Evolutionary conservation across 2,888 invertebrate species (phyloP).

Genomic region (Luffia ferchaultella): DNA sequence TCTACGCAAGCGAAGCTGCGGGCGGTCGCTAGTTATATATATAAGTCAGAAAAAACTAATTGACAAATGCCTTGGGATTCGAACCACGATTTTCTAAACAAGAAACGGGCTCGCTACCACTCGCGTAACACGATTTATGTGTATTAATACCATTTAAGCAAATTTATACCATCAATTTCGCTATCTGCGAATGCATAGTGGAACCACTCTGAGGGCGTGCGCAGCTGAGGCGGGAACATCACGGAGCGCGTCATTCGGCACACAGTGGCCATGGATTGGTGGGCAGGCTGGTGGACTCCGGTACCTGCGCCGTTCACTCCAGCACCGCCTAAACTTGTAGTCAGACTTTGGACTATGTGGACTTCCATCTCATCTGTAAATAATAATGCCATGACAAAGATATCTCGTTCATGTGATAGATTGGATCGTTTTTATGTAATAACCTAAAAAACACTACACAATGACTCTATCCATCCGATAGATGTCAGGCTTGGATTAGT

Average conservation of each 20-base stretch:
- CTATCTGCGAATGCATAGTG: constrained; percentile 94
- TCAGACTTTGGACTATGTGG: constrained; percentile 89
- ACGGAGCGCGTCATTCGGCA: constrained; percentile 91
- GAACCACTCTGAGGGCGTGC: constrained; percentile 95
- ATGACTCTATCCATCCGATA: too few relatives aligned
- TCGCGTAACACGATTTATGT: too few relatives aligned
- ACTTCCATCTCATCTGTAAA: constrained; percentile 64
- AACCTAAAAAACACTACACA: too few relatives aligned
- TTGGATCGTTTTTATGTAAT: too few relatives aligned
- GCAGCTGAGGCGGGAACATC: constrained; percentile 95
- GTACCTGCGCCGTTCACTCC: constrained; percentile 64
- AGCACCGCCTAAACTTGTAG: constrained; percentile 83
- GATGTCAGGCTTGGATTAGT: too few relatives aligned
- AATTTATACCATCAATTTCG: constrained; percentile 85
- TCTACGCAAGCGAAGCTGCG: too few relatives aligned
- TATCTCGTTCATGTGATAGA: too few relatives aligned
- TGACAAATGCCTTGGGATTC: neutral
- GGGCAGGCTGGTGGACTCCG: constrained; percentile 70
- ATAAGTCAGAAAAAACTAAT: neutral
- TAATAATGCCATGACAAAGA: too few relatives aligned
- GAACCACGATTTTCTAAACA: too few relatives aligned
- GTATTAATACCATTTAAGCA: neutral
- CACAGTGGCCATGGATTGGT: constrained; percentile 93
- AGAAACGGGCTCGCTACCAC: too few relatives aligned
- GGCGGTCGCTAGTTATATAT: neutral